Evolutionary conservation across 2,797 vertebrate genomes (phyloP).

Genomic region (Karalla daura): DNA sequence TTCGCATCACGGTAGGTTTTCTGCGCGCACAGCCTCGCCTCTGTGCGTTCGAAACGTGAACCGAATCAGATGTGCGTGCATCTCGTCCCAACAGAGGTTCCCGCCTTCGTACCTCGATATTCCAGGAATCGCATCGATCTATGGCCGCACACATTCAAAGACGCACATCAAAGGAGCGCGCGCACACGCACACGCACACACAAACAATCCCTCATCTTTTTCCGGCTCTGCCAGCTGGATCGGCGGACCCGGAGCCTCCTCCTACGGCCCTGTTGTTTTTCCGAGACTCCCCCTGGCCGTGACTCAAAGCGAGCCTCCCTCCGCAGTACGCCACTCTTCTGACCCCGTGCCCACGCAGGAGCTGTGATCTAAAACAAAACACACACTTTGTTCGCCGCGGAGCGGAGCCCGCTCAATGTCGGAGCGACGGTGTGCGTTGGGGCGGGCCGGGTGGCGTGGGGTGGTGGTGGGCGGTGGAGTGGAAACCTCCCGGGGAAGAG

Average conservation of each 20-base stretch:
- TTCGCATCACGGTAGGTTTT: no score
- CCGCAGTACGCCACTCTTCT: slow-evolving; percentile 29
- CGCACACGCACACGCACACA: neutral
- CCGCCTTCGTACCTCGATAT: neutral
- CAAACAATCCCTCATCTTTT: neutral
- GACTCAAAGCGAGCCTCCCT: slow-evolving; percentile 34
- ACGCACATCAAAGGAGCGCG: neutral
- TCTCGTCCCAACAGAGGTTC: no score
- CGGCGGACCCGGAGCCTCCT: slow-evolving; percentile 32
- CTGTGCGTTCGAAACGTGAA: no score
- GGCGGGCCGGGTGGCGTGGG: no score
- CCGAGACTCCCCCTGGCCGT: slow-evolving; percentile 28
- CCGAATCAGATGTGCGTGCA: no score
- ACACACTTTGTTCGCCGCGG: slow-evolving; percentile 41
- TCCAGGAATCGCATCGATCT: neutral
- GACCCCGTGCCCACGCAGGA: slow-evolving; percentile 58
- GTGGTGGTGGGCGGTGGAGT: no score
- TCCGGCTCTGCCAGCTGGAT: slow-evolving; percentile 4
- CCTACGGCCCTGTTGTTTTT: slow-evolving; percentile 43
- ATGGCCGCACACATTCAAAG: neutral
- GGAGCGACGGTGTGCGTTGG: no score
- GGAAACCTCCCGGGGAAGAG: slow-evolving; percentile 14
- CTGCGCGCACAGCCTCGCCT: no score
- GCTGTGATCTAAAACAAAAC: slow-evolving; percentile 60
- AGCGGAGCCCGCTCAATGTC: slow-evolving; percentile 28